phyloP scores from a whole-genome alignment of 2,113 vertebrate genomes.

The Phoenicopterus ruber region DNA sequence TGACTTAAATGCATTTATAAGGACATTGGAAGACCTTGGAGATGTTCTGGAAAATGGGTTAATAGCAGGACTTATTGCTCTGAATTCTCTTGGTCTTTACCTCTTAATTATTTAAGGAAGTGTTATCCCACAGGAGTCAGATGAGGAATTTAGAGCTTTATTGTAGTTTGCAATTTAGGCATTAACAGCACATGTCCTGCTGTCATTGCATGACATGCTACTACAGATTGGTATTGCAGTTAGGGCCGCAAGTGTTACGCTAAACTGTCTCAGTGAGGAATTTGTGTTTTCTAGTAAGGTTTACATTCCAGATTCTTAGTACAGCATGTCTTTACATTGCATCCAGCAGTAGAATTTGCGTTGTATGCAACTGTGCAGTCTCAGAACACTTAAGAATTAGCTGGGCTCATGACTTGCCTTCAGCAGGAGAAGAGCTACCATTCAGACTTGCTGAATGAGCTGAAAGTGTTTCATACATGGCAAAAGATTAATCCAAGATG shows the following conservation, averaged over 20 bases:
- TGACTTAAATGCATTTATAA: background rate
- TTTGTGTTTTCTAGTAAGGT: background rate
- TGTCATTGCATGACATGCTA: background rate
- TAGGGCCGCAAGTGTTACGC: background rate
- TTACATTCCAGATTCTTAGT: background rate
- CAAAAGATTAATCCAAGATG: background rate
- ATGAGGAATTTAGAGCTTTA: background rate
- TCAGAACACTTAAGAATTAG: background rate
- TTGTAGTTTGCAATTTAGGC: background rate
- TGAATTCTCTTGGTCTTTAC: background rate
- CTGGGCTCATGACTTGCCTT: background rate
- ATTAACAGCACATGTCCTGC: background rate
- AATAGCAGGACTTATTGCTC: background rate
- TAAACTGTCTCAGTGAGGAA: background rate
- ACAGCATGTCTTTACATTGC: background rate
- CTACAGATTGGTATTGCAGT: background rate
- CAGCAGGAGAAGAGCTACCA: background rate
- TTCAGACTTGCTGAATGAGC: background rate
- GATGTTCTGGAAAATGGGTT: accelerated
- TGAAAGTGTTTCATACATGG: background rate
- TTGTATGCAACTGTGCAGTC: background rate
- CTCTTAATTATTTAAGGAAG: background rate
- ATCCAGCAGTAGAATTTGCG: background rate
- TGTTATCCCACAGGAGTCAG: background rate
- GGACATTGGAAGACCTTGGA: background rate